phyloP scores from a whole-genome alignment of 2,797 vertebrate genomes.

The Geranospiza caerulescens region DNA sequence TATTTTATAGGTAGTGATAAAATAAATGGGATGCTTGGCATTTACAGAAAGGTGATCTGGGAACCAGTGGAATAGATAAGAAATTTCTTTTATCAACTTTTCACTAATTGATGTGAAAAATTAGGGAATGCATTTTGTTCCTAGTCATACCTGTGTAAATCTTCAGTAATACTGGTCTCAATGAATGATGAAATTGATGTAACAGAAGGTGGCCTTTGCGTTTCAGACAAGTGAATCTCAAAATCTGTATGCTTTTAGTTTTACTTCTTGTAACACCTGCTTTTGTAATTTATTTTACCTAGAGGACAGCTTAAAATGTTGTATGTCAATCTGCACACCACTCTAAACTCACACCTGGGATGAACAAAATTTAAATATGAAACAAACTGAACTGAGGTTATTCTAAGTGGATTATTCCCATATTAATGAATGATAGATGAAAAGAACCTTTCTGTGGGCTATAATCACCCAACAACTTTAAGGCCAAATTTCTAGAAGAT shows the following conservation, averaged over 20 bases:
- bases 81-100: background rate
- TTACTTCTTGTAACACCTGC: background rate
- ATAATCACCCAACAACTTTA: background rate
- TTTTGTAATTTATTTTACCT: background rate
- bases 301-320: background rate
- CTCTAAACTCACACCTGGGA: background rate
- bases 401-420: background rate
- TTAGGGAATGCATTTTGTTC: background rate
- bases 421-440: background rate
- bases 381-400: background rate
- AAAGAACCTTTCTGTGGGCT: background rate
- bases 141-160: background rate
- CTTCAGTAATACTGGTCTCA: background rate
- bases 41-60: background rate
- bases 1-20: background rate
- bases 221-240: background rate
- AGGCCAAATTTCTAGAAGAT: background rate
- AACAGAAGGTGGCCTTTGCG: background rate
- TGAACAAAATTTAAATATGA: background rate
- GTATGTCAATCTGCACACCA: background rate
- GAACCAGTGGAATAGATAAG: background rate
- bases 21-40: background rate
- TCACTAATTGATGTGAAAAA: constrained; percentile 5
- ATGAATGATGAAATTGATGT: background rate
- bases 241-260: background rate